Evolutionary conservation across 2,888 invertebrate species (phyloP).

Genomic region (Conops quadrifasciatus): DNA sequence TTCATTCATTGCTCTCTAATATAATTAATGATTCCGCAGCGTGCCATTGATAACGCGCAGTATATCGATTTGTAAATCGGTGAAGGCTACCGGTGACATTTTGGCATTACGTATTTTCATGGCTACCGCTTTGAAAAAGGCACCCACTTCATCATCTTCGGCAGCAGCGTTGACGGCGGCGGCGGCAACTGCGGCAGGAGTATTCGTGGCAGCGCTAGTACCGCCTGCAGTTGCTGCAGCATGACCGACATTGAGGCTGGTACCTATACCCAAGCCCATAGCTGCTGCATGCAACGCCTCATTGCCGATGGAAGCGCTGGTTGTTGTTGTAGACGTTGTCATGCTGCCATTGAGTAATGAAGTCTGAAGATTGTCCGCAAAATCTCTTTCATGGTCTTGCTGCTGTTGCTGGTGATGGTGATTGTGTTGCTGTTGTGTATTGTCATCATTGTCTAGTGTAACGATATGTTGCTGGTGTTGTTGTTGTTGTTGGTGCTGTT

Average conservation of each 20-base stretch:
- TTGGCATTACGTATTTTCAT: slow-evolving; percentile 62
- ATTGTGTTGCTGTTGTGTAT: slow-evolving; percentile 18
- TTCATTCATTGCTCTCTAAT: too few relatives aligned
- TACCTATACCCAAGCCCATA: too few relatives aligned
- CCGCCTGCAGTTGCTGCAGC: slow-evolving; percentile 41
- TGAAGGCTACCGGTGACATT: slow-evolving; percentile 58
- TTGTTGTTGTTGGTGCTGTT: slow-evolving; percentile 37
- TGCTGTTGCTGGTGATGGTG: not conserved
- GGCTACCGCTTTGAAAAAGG: slow-evolving; percentile 60
- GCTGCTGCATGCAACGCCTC: slow-evolving; percentile 13
- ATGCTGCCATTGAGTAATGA: slow-evolving; percentile 20
- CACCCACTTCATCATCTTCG: slow-evolving; percentile 61
- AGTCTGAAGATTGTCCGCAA: slow-evolving; percentile 9
- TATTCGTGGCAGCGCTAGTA: slow-evolving; percentile 5
- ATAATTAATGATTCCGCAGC: slow-evolving; percentile 56
- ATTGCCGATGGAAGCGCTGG: not conserved
- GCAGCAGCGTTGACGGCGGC: slow-evolving; percentile 36
- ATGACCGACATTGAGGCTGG: slow-evolving; percentile 12
- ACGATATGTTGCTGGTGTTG: slow-evolving; percentile 41
- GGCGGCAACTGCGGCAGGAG: slow-evolving; percentile 5
- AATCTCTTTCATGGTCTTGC: slow-evolving; percentile 17
- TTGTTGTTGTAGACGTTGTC: slow-evolving; percentile 12
- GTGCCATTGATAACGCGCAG: slow-evolving; percentile 59
- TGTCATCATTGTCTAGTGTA: slow-evolving; percentile 11
- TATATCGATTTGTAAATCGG: slow-evolving; percentile 61